phyloP scores from a whole-genome alignment of 2,797 vertebrate genomes.

The Alosa sapidissima region DNA sequence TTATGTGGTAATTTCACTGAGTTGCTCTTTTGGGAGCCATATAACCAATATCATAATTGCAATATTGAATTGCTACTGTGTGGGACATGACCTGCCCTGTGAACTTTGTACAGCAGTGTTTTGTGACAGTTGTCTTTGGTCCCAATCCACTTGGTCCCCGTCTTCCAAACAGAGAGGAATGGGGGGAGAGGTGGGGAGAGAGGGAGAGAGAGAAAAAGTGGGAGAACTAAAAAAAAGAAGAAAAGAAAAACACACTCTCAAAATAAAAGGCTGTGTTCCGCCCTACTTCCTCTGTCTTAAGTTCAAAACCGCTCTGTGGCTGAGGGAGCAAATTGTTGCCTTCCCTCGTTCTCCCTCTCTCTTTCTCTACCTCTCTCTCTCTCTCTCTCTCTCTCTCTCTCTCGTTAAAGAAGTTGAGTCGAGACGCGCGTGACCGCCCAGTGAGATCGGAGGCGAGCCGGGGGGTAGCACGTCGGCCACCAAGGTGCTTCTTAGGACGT shows the following conservation, averaged over 20 bases:
- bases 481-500: neutral
- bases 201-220: slow-evolving; percentile 16
- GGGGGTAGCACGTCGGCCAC: neutral
- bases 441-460: neutral
- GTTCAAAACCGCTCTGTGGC: slow-evolving; percentile 71
- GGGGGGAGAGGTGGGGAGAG: slow-evolving; percentile 35
- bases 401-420: neutral
- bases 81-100: slow-evolving; percentile 73
- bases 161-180: slow-evolving; percentile 43
- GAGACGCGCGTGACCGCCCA: neutral
- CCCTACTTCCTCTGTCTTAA: slow-evolving; percentile 58
- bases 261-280: slow-evolving; percentile 63
- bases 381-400: neutral
- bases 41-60: slow-evolving; percentile 69
- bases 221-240: slow-evolving; percentile 32
- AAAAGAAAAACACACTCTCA: slow-evolving; percentile 65
- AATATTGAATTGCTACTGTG: slow-evolving; percentile 72
- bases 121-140: slow-evolving; percentile 68
- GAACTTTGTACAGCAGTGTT: slow-evolving; percentile 68
- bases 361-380: neutral
- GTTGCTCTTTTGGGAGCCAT: slow-evolving; percentile 67
- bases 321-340: slow-evolving; percentile 70
- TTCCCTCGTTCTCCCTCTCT: slow-evolving; percentile 45
- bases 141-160: slow-evolving; percentile 55
- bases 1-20: slow-evolving; percentile 71